Evolutionary conservation across 2,113 vertebrate species (phyloP).

Genomic region (Pachypanchax playfairii): DNA sequence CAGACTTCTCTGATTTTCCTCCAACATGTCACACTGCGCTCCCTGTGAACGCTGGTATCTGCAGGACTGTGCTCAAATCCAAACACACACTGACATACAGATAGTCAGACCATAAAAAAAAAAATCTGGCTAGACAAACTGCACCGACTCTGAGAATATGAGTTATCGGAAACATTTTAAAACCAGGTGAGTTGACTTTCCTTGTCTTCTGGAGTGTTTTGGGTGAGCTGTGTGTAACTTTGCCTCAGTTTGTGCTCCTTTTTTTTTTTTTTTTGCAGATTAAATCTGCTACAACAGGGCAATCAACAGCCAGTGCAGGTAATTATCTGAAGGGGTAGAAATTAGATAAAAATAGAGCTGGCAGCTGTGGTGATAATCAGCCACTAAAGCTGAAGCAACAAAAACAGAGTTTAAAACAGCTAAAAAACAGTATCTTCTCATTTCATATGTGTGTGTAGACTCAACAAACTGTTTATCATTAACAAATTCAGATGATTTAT

Average conservation of each 20-base stretch:
- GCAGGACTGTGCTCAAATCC: conserved; percentile 29
- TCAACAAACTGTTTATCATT: too few species aligned
- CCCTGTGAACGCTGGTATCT: conserved; percentile 28
- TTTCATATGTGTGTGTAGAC: too few species aligned
- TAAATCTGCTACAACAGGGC: not conserved
- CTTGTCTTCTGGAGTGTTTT: not conserved
- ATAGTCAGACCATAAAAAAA: conserved; percentile 2
- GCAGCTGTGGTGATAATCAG: not conserved
- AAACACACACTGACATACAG: conserved; percentile 1
- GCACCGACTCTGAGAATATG: not conserved
- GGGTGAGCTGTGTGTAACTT: not conserved
- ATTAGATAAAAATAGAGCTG: not conserved
- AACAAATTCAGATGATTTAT: too few species aligned
- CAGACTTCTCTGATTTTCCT: conserved; percentile 27
- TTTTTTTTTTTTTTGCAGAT: not conserved
- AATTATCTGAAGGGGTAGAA: not conserved
- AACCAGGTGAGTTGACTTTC: not conserved
- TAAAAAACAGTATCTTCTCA: too few species aligned
- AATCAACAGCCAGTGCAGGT: not conserved
- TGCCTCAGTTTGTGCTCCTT: not conserved
- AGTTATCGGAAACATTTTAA: too few species aligned
- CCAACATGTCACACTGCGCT: conserved; percentile 37
- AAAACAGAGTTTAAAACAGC: not conserved
- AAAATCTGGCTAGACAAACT: conserved; percentile 2
- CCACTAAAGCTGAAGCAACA: not conserved